Evolutionary conservation across 2,888 invertebrate genomes (phyloP), one percentile per base, ranked within the genome.

Genomic region (Drosophila cognata): DNA sequence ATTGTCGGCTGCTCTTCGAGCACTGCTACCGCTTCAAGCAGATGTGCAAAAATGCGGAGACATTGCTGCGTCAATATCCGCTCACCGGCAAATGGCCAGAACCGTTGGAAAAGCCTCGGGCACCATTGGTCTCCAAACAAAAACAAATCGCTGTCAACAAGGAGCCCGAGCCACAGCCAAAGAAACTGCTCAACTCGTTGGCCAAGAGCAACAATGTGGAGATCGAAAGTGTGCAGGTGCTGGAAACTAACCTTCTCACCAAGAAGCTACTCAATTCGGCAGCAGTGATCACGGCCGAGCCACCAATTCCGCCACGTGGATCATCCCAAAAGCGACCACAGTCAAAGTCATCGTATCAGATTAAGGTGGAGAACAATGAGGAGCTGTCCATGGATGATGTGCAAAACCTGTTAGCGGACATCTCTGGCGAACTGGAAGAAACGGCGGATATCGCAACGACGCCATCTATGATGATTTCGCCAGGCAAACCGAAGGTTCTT

Each of bases 1-100:
- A 94, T 48, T 97, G 97, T 85, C 95, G 95, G 31, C 94, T 94
- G 85, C 95, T 96, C 79, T 95, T 96, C 90, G 95, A 95, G 69
- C 94, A 95, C 71, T 95, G 95, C 57, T 96, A 96, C 93, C 95
- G 95, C 63, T 97, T 96, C 85, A 97, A 97, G 90, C 95, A 95
- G 70, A 95, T 96, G 89, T 96, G 96, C 84, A 96, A 96, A 78
- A 95, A 95, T 88, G 95, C 96, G 0, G 96, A 97, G 90, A 96
- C 96, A 81, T 94, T 95, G 1, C 93, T 97, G 10, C 94, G 96
- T 69, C 95, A 96, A 69, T 96, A 94, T 91, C 94, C 96, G 31
- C 94, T 96, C 43, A 95, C 95, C 36, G 96, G 96, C 31, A 93
- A 94, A 31, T 91, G 95, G 82, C 94, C 95, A 28, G 92, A 94